Percentiles rank a stretch among this genome's conserved stretches.
Evolutionary conservation across 2,888 invertebrate genomes (phyloP).

Genomic region (Helleia helle): DNA sequence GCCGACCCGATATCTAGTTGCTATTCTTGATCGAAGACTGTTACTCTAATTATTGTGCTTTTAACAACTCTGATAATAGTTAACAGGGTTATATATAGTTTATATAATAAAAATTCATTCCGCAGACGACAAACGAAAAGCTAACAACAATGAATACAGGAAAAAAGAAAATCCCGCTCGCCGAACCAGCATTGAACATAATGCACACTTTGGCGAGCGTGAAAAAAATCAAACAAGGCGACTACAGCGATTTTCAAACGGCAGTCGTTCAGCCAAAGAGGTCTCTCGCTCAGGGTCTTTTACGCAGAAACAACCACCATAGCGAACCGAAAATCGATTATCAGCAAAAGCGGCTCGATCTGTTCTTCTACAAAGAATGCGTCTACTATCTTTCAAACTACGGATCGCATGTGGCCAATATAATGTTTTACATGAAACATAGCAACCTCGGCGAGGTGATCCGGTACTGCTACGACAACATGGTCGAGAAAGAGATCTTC

Average conservation of each 20-base stretch:
- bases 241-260: conserved; percentile 68
- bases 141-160: conserved; percentile 49
- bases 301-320: conserved; percentile 47
- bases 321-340: conserved; percentile 46
- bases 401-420: conserved; percentile 81
- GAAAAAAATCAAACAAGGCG: conserved; percentile 70
- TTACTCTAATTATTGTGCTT: too few species aligned
- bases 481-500: conserved; percentile 80
- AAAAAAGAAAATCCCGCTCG: conserved; percentile 63
- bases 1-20: too few species aligned
- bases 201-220: conserved; percentile 74
- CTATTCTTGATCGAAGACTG: too few species aligned
- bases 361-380: conserved; percentile 83
- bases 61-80: too few species aligned
- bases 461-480: conserved; percentile 79
- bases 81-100: too few species aligned
- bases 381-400: conserved; percentile 87
- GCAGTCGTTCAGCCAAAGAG: conserved; percentile 47
- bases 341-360: conserved; percentile 55
- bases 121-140: conserved; percentile 59
- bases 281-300: conserved; percentile 58
- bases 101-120: too few species aligned
- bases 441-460: conserved; percentile 80
- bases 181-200: conserved; percentile 75
- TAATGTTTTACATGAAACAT: conserved; percentile 84